Conservation (phyloP, 2,888 invertebrate species). For the Drosophila parthenogenetica region DNA sequence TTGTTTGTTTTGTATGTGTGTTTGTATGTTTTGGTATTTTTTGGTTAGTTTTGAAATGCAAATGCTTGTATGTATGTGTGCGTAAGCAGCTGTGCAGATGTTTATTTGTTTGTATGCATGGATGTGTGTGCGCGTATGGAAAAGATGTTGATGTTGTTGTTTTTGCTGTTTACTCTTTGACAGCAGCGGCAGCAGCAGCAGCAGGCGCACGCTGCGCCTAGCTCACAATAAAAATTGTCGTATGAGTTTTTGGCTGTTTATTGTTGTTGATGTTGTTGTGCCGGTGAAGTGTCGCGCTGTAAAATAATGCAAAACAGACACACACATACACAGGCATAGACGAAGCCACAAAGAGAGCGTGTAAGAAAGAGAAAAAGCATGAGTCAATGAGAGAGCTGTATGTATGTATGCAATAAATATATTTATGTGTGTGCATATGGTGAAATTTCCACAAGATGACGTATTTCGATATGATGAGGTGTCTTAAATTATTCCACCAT, state of each 20-base stretch:
- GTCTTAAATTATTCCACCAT: too few species aligned
- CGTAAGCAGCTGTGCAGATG: slow-evolving; percentile 57
- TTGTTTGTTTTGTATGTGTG: slow-evolving; percentile 32
- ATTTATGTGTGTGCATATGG: too few species aligned
- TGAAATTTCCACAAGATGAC: too few species aligned
- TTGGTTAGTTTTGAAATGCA: slow-evolving; percentile 53
- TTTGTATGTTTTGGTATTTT: slow-evolving; percentile 50
- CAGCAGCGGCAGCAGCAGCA: slow-evolving; percentile 42
- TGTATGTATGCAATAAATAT: neutral
- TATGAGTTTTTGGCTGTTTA: slow-evolving; percentile 32
- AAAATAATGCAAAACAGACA: slow-evolving; percentile 60
- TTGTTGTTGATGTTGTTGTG: slow-evolving; percentile 35
- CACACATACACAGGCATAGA: slow-evolving; percentile 15
- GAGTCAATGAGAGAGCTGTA: slow-evolving; percentile 48
- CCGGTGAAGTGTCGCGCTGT: slow-evolving; percentile 57
- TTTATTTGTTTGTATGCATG: slow-evolving; percentile 26
- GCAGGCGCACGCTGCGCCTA: slow-evolving; percentile 55
- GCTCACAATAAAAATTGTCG: slow-evolving; percentile 54
- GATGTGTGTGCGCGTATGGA: slow-evolving; percentile 27
- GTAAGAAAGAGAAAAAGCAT: slow-evolving; percentile 37
- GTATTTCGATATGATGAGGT: too few species aligned
- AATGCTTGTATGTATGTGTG: slow-evolving; percentile 44
- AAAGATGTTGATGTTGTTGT: slow-evolving; percentile 37
- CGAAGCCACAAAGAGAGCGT: slow-evolving; percentile 29
- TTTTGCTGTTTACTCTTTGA: slow-evolving; percentile 23